phyloP scores from a whole-genome alignment of 2,113 vertebrate species.

The Dascyllus trimaculatus region DNA sequence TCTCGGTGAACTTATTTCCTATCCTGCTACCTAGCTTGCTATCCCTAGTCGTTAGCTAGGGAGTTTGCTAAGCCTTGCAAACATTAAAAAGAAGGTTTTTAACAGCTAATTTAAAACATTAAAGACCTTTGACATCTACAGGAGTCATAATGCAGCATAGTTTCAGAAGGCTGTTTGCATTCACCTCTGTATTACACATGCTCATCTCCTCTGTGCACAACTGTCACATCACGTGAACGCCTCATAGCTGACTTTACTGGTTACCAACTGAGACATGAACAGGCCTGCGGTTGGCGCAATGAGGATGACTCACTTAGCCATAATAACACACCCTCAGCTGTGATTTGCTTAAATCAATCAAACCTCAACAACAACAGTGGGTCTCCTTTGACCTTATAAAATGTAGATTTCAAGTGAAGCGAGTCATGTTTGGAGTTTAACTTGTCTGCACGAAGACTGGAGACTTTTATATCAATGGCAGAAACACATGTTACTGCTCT shows the following conservation, averaged over 20 bases:
- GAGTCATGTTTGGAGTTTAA: conserved; percentile 10
- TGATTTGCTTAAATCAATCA: conserved; percentile 59
- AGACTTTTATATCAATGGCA: neutral
- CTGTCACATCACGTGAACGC: conserved; percentile 36
- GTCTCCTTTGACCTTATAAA: conserved; percentile 46
- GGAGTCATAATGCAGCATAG: neutral
- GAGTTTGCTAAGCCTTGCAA: neutral
- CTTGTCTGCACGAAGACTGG: neutral
- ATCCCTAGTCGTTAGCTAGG: neutral
- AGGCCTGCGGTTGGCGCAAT: conserved; percentile 45
- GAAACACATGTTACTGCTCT: neutral
- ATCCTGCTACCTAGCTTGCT: too few relatives aligned
- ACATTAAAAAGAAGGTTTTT: neutral
- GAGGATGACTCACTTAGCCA: conserved; percentile 56
- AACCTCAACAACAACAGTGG: conserved; percentile 52
- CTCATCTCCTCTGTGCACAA: conserved; percentile 8
- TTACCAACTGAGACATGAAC: conserved; percentile 63
- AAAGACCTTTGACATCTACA: neutral
- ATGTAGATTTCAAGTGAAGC: conserved; percentile 23
- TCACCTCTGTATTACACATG: conserved; percentile 17
- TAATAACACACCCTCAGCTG: conserved; percentile 55
- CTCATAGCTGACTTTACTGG: conserved; percentile 63
- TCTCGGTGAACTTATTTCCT: neutral
- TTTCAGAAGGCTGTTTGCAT: neutral
- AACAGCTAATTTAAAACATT: neutral